phyloP scores from a whole-genome alignment of 2,113 vertebrate genomes.

The Rhodinocichla rosea region DNA sequence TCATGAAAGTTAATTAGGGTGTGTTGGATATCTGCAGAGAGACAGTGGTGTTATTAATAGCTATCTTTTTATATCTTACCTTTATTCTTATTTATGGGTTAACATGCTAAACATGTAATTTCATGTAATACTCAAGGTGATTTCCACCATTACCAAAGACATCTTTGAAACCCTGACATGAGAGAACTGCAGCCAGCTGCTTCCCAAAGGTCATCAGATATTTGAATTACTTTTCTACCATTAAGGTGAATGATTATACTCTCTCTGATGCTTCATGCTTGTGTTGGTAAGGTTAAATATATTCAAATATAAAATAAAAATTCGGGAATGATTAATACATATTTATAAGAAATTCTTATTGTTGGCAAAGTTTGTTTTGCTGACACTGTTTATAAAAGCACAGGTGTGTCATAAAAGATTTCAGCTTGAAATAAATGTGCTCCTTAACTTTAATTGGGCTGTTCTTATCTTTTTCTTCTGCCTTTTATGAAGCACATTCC shows the following conservation, averaged over 20 bases:
- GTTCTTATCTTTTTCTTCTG: background rate
- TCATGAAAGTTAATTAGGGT: conserved; percentile 27
- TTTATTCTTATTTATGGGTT: background rate
- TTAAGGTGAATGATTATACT: background rate
- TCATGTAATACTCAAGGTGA: background rate
- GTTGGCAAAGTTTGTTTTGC: conserved; percentile 1
- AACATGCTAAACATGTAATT: background rate
- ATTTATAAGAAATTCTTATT: background rate
- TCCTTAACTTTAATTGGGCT: background rate
- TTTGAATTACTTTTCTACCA: background rate
- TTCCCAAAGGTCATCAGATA: background rate
- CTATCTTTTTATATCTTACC: background rate
- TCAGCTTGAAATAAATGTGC: background rate
- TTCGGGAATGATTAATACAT: background rate
- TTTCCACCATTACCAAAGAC: background rate
- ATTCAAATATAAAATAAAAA: background rate
- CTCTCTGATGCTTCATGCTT: background rate
- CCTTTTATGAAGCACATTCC: background rate
- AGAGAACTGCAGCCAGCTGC: background rate
- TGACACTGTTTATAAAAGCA: background rate
- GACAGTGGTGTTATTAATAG: background rate
- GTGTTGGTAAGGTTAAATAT: background rate
- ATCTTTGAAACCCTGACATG: background rate
- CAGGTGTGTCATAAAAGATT: conserved; percentile 28
- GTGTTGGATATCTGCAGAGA: background rate